phyloP scores from a whole-genome alignment of 2,113 vertebrate species.

The Phaethornis superciliosus region DNA sequence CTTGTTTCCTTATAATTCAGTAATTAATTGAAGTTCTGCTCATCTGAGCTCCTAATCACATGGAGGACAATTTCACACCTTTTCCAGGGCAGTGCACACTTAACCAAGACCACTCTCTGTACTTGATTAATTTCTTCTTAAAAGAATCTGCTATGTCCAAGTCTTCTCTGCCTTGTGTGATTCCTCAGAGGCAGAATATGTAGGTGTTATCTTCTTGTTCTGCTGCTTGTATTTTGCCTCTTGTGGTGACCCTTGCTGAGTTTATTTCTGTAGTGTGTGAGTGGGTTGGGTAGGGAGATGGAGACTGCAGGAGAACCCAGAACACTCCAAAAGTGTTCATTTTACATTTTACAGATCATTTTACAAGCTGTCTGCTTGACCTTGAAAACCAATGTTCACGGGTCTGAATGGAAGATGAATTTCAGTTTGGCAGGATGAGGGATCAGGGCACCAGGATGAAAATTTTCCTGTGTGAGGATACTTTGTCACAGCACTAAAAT shows the following conservation, averaged over 20 bases:
- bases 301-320: not conserved
- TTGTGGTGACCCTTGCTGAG: not conserved
- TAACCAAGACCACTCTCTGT: not conserved
- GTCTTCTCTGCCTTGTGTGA: not conserved
- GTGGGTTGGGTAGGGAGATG: not conserved
- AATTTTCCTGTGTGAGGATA: not conserved
- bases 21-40: not conserved
- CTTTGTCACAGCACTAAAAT: not conserved
- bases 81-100: not conserved
- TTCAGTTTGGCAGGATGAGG: constrained; percentile 4
- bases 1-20: not conserved
- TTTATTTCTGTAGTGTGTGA: not conserved
- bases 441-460: not conserved
- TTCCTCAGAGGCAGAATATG: not conserved
- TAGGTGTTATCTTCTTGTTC: not conserved
- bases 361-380: constrained; percentile 11
- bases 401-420: not conserved
- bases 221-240: not conserved
- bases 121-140: not conserved
- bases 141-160: not conserved
- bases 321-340: not conserved
- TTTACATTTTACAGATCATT: too few relatives aligned
- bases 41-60: not conserved
- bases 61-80: not conserved
- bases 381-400: not conserved